Conservation (phyloP, 2,888 invertebrate species). For the Orchesella flavescens region DNA sequence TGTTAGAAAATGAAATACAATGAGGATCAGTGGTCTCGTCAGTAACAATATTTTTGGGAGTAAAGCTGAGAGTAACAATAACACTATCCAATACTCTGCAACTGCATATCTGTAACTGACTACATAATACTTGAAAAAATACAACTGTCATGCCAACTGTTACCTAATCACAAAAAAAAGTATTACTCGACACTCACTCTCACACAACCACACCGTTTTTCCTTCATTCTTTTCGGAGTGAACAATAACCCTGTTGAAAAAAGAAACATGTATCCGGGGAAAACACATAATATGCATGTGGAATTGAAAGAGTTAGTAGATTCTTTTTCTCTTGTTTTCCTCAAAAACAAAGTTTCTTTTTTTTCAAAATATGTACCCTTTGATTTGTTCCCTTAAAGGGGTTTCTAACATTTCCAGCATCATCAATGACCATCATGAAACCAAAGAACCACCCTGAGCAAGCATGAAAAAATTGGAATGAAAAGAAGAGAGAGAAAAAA, state of each 20-base stretch:
- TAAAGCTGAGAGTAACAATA: conserved; percentile 2
- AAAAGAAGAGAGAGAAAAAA: not conserved
- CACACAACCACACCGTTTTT: conserved; percentile 5
- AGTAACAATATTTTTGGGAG: conserved; percentile 10
- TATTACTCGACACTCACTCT: not conserved
- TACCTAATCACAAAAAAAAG: conserved; percentile 55
- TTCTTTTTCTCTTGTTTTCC: not conserved
- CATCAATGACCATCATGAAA: conserved; percentile 1
- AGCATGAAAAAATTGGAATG: not conserved
- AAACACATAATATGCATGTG: not conserved
- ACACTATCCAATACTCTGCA: not conserved
- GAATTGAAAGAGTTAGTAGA: not conserved
- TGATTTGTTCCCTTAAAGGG: not conserved
- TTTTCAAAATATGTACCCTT: not conserved
- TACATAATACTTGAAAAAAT: conserved; percentile 41
- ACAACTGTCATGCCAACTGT: conserved; percentile 66
- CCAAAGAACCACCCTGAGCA: not conserved
- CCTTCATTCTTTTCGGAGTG: conserved; percentile 10
- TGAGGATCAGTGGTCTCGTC: not conserved
- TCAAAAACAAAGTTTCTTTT: not conserved
- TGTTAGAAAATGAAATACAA: not conserved
- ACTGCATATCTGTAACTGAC: not conserved
- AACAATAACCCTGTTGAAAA: conserved; percentile 18
- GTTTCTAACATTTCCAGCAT: not conserved
- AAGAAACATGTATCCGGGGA: not conserved